These are phyloP conservation scores for Diarsia brunnea DNA, from an alignment of 2,888 invertebrate genomes.

Conservation along the genomic window DNA sequence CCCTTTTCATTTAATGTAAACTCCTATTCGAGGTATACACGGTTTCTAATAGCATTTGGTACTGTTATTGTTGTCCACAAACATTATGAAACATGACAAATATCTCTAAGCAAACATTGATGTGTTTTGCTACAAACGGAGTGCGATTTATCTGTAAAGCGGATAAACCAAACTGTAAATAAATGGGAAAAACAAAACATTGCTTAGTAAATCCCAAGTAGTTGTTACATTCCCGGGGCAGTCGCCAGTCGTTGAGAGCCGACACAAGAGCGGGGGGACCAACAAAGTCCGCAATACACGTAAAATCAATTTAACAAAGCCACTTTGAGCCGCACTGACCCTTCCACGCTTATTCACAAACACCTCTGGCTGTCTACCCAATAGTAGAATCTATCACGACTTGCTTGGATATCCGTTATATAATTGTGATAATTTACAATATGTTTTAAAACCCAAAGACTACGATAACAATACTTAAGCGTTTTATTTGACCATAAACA, in stretches of 20 bases:
- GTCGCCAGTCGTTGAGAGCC: slow-evolving; percentile 67
- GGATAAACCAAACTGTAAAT: slow-evolving; percentile 54
- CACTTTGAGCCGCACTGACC: slow-evolving; percentile 85
- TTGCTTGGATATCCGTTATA: slow-evolving; percentile 4
- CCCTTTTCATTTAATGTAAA: slow-evolving; percentile 42
- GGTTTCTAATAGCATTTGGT: slow-evolving; percentile 28
- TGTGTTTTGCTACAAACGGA: slow-evolving; percentile 19
- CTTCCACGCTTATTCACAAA: slow-evolving; percentile 79
- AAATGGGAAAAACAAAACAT: slow-evolving; percentile 71
- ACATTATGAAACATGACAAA: slow-evolving; percentile 35
- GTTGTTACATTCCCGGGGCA: slow-evolving; percentile 72
- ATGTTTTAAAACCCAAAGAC: not conserved
- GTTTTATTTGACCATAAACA: not conserved
- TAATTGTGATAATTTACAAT: not conserved
- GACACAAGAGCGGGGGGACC: slow-evolving; percentile 73
- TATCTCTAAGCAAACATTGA: slow-evolving; percentile 29
- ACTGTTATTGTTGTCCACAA: slow-evolving; percentile 31
- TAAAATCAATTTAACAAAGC: slow-evolving; percentile 90
- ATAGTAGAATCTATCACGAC: slow-evolving; percentile 33
- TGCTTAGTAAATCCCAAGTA: slow-evolving; percentile 78
- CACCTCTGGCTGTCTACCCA: slow-evolving; percentile 63
- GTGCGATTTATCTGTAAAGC: slow-evolving; percentile 46
- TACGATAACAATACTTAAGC: not conserved
- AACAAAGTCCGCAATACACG: slow-evolving; percentile 87
- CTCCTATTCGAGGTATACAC: slow-evolving; percentile 5